Evolutionary conservation across 2,113 vertebrate species (phyloP).

Genomic region (Scalopus aquaticus): DNA sequence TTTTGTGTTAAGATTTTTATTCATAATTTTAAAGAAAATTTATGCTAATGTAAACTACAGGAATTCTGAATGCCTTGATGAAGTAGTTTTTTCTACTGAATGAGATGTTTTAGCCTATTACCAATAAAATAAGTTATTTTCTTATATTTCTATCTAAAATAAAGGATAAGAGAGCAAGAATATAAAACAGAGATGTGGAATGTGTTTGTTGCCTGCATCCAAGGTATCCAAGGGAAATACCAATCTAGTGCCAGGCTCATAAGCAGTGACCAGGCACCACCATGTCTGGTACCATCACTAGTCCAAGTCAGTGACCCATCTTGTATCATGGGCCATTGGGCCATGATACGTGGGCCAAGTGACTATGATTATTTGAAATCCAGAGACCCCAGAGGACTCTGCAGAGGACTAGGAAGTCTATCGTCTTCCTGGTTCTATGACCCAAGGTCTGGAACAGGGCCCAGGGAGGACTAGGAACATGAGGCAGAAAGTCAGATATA

Average conservation of each 20-base stretch:
- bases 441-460: not conserved
- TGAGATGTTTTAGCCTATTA: not conserved
- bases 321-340: not conserved
- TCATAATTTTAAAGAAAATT: not conserved
- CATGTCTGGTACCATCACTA: not conserved
- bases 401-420: not conserved
- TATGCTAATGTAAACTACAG: not conserved
- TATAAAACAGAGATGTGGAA: not conserved
- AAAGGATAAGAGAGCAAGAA: not conserved
- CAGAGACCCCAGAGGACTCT: not conserved
- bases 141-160: not conserved
- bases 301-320: not conserved
- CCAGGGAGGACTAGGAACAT: not conserved
- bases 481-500: not conserved
- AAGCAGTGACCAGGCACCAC: not conserved
- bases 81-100: not conserved
- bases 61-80: not conserved
- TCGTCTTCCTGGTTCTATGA: not conserved
- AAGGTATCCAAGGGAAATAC: not conserved
- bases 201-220: not conserved
- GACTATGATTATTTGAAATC: not conserved
- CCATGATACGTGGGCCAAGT: not conserved
- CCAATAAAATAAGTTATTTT: not conserved
- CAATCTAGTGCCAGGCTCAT: not conserved
- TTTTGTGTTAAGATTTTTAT: not conserved